A percentile compares a stretch with the other conserved stretches of the same genome.
phyloP scores from a whole-genome alignment of 2,113 vertebrate genomes.

The Opisthocomus hoazin region DNA sequence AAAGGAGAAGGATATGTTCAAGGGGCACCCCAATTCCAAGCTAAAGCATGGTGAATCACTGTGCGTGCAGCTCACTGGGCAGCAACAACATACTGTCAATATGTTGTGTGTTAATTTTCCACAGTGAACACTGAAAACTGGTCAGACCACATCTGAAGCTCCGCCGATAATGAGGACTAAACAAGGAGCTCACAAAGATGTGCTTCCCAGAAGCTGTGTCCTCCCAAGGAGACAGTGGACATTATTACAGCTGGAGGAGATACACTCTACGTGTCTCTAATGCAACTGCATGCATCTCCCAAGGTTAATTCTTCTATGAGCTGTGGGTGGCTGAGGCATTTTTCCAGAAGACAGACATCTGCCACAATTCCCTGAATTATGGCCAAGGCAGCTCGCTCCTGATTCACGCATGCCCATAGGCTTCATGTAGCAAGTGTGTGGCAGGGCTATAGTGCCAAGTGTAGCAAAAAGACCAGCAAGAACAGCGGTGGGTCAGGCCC shows the following conservation, averaged over 20 bases:
- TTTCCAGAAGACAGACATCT: slow-evolving; percentile 34
- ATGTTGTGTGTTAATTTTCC: background rate
- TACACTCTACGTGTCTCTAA: background rate
- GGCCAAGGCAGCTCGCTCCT: slow-evolving; percentile 26
- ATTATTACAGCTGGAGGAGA: background rate
- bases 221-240: background rate
- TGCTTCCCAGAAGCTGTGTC: background rate
- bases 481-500: background rate
- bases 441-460: background rate
- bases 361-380: slow-evolving; percentile 18
- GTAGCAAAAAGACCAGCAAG: background rate
- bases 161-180: background rate
- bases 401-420: slow-evolving; percentile 5
- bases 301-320: slow-evolving; percentile 17
- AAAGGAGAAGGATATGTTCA: background rate
- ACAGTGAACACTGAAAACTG: background rate
- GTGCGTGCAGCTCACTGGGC: background rate
- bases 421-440: background rate
- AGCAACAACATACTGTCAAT: background rate
- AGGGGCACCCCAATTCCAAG: background rate
- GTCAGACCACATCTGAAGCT: background rate
- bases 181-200: background rate
- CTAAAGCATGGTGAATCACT: background rate
- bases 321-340: slow-evolving; percentile 5
- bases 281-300: background rate